Evolutionary conservation across 2,797 vertebrate species (phyloP).

Genomic region (Chloroceryle amazona): DNA sequence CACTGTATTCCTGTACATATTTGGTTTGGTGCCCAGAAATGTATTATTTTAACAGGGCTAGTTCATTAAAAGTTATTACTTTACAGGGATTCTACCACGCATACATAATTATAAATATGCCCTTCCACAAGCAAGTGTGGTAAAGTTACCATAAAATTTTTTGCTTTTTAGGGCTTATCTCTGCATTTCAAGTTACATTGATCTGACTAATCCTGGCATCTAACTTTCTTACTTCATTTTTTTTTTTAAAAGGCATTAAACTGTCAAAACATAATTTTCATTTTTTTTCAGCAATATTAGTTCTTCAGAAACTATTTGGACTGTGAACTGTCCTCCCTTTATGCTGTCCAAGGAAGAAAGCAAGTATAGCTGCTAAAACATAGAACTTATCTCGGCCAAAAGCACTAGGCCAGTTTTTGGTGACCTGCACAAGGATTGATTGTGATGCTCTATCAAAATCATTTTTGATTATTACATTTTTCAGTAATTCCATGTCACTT

Average conservation of each 20-base stretch:
- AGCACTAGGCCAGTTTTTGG: neutral
- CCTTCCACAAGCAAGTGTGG: neutral
- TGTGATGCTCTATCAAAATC: neutral
- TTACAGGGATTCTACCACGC: neutral
- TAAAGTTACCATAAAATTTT: neutral
- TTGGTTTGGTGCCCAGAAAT: slow-evolving; percentile 74
- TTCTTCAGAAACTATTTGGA: neutral
- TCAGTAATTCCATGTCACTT: neutral
- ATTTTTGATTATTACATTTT: neutral
- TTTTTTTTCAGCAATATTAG: neutral
- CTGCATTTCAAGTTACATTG: neutral
- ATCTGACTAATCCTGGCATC: neutral
- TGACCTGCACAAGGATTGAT: neutral
- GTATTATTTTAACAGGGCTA: slow-evolving; percentile 72
- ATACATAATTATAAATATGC: slow-evolving; percentile 48
- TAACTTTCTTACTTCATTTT: neutral
- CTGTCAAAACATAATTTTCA: neutral
- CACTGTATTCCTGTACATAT: slow-evolving; percentile 60
- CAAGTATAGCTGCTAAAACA: neutral
- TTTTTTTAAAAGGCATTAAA: neutral
- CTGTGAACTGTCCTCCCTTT: neutral
- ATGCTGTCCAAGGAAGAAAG: neutral
- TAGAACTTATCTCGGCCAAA: neutral
- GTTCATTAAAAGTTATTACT: slow-evolving; percentile 69
- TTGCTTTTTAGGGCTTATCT: neutral